A percentile compares a stretch with the other conserved stretches of the same genome.
These are phyloP conservation scores for Leptarthrus brevirostris DNA, from an alignment of 2,888 invertebrate species.

Conservation along the genomic window DNA sequence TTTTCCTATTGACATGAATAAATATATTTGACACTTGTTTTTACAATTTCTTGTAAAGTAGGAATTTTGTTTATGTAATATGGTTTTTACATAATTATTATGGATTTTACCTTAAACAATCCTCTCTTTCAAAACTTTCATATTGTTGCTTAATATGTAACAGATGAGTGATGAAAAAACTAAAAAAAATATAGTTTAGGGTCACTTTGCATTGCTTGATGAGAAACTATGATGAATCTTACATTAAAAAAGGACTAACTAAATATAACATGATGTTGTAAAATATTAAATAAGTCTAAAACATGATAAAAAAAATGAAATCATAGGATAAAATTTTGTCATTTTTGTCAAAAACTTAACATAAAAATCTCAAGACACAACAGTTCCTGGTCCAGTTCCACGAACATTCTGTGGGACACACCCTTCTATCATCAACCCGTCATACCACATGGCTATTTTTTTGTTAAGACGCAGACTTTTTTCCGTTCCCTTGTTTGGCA, in stretches of 20 bases:
- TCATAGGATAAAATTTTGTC: constrained; percentile 35
- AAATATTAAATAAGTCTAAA: constrained; percentile 40
- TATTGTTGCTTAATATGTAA: constrained; percentile 23
- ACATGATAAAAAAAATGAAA: constrained; percentile 31
- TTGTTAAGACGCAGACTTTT: constrained; percentile 57
- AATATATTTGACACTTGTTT: constrained; percentile 55
- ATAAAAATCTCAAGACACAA: constrained; percentile 66
- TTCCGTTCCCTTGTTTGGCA: constrained; percentile 44
- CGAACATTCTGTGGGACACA: constrained; percentile 58
- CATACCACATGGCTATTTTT: constrained; percentile 35
- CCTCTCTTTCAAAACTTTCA: constrained; percentile 27
- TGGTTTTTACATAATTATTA: constrained; percentile 37
- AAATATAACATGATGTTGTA: constrained; percentile 24
- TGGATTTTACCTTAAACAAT: constrained; percentile 41
- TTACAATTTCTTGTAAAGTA: constrained; percentile 52
- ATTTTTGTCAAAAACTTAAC: constrained; percentile 56
- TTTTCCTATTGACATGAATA: constrained; percentile 54
- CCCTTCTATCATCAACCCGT: not conserved
- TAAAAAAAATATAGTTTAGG: constrained; percentile 16
- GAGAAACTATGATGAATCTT: constrained; percentile 3
- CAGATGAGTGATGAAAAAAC: constrained; percentile 25
- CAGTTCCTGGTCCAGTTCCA: constrained; percentile 68
- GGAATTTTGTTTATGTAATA: constrained; percentile 49
- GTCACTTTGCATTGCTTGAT: constrained; percentile 23
- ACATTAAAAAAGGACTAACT: constrained; percentile 15